Base-by-base conservation (phyloP, 2,888 invertebrate genomes). In the Druceiella hillmani region DNA sequence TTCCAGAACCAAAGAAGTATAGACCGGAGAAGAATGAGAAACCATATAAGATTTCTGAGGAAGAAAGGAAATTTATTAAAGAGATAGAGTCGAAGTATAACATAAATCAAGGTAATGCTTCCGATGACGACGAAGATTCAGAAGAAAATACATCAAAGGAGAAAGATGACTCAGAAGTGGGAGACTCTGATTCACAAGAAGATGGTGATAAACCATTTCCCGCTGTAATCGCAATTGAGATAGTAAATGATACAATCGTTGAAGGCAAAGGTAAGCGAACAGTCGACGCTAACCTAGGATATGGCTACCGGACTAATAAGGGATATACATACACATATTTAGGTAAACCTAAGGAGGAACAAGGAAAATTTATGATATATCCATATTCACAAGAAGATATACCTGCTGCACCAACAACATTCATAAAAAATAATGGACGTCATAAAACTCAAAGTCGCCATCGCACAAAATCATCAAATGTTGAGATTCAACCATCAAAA, bases 231-330 rank as follows among this genome's bases (percentile, higher is more conserved):
- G 78, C 78, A 2, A 78, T 78, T 38, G 76, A 78, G 59, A 78
- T 78, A 33, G 72, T 78, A 0, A 76, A 78, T 38, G 74, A 72
- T 40, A 73, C 74, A 3, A 66, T 73, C 15, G 58, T 68, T 3
- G 72, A 71, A 29, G 50, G 52, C 3, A 76, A 75, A 56, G 71
- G 67, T 1, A 87, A 87, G 53, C 66, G 87, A 47, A 87, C 86
- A 0, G 80, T 86, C 9, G 83, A 86, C 46, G 77, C 78, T 1
- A 78, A 80, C 31, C 62, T 87, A 7, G 87, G 87, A 39, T 86
- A 81, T 55, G 83, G 81, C 4, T 78, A 75, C 45, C 66, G 67
- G 48, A 67, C 67, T 2, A 76, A 76, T 47, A 62, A 62, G 45
- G 70, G 71, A 5, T 74, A 71, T 28, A 61, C 64, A n/a, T 73